Percentiles rank a stretch among this genome's conserved stretches.
These are phyloP conservation scores for Tachycineta bicolor DNA, from an alignment of 2,113 vertebrate species.

Conservation along the genomic window DNA sequence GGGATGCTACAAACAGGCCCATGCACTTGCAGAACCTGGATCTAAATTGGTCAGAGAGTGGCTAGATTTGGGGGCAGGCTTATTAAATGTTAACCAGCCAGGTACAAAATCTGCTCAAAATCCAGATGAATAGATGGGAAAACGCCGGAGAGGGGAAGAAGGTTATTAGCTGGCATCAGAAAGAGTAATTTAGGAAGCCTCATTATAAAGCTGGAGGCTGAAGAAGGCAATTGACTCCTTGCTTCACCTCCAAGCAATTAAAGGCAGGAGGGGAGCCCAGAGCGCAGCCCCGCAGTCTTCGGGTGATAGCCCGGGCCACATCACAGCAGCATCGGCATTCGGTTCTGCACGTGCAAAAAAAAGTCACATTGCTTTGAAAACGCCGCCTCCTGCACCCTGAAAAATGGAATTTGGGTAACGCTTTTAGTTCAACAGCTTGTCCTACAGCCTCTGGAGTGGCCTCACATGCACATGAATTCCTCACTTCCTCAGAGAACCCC, in stretches of 20 bases:
- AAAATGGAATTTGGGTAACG: neutral
- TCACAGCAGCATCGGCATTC: neutral
- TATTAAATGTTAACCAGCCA: neutral
- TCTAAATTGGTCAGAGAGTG: neutral
- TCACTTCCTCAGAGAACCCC: neutral
- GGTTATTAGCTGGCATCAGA: neutral
- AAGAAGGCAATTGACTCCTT: neutral
- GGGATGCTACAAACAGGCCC: neutral
- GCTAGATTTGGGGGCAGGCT: neutral
- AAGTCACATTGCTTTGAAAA: neutral
- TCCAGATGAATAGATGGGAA: neutral
- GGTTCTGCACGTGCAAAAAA: accelerated
- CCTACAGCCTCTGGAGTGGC: neutral
- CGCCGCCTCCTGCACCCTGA: neutral
- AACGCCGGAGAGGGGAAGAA: neutral
- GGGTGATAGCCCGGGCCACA: neutral
- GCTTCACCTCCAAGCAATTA: neutral
- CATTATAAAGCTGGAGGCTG: neutral
- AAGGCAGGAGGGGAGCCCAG: neutral
- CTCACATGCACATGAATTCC: neutral
- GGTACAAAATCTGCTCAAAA: neutral
- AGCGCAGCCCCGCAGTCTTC: accelerated
- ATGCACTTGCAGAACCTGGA: neutral
- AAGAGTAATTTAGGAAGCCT: neutral
- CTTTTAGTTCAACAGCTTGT: neutral